Evolutionary conservation across 2,888 invertebrate genomes (phyloP).

Genomic region (Branchellion lobata): DNA sequence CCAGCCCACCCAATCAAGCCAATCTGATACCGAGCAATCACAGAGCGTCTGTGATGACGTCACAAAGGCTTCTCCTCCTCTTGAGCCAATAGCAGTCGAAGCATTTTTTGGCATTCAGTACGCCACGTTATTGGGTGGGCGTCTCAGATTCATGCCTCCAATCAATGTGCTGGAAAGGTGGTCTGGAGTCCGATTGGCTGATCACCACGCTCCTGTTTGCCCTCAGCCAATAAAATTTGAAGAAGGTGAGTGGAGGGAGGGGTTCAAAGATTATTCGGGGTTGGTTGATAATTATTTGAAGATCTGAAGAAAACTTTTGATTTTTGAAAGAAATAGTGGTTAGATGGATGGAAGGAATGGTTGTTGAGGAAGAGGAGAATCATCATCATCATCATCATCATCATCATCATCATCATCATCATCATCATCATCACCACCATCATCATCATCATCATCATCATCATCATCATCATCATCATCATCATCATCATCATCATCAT

Average conservation of each 20-base stretch:
- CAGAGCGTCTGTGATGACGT: too few species aligned
- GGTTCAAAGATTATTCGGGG: too few species aligned
- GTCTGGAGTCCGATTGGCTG: conserved; percentile 60
- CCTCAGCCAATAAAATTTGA: conserved; percentile 69
- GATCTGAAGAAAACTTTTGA: too few species aligned
- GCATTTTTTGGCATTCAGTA: conserved; percentile 87
- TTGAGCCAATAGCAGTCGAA: conserved; percentile 69
- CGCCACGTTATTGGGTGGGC: conserved; percentile 85
- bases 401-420: conserved; percentile 42
- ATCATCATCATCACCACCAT: conserved; percentile 35
- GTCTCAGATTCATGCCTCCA: conserved; percentile 90
- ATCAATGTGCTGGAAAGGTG: conserved; percentile 81
- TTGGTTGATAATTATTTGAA: too few species aligned
- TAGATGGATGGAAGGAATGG: too few species aligned
- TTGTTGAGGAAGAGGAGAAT: too few species aligned
- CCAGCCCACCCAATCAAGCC: not conserved
- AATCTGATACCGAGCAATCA: not conserved
- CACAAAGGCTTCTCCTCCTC: too few species aligned
- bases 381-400: too few species aligned
- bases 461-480: conserved; percentile 24
- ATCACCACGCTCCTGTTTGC: conserved; percentile 79
- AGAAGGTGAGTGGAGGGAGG: not conserved
- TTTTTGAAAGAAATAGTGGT: too few species aligned
- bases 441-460: conserved; percentile 35
- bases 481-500: not conserved